A percentile compares a stretch with the other conserved stretches of the same genome.
Conservation (phyloP, 2,113 vertebrate genomes). For the Amazona guildingii region DNA sequence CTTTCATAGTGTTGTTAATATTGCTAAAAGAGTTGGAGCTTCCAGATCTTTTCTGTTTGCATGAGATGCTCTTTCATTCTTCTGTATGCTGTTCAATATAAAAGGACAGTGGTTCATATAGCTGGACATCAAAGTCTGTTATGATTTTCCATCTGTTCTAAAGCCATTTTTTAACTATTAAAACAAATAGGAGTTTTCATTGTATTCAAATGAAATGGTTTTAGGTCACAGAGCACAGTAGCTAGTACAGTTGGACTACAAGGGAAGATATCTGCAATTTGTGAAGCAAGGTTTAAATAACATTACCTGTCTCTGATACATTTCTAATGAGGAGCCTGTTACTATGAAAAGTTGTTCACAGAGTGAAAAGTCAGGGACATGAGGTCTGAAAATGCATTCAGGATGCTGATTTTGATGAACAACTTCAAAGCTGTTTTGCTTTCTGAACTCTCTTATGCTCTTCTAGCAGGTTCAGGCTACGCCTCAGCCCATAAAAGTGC, state of each 20-base stretch:
- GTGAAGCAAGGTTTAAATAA: not conserved
- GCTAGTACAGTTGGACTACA: not conserved
- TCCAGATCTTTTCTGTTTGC: not conserved
- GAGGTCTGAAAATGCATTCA: not conserved
- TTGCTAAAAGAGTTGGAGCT: not conserved
- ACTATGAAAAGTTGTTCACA: not conserved
- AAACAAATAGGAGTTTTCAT: constrained; percentile 13
- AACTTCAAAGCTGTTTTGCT: not conserved
- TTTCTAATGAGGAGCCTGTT: not conserved
- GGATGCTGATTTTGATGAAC: not conserved
- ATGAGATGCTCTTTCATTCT: not conserved
- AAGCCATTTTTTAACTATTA: constrained; percentile 12
- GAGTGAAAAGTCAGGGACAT: not conserved
- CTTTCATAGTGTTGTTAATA: not conserved
- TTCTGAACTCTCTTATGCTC: constrained; percentile 66
- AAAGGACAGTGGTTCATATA: not conserved
- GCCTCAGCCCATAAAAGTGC: constrained; percentile 98
- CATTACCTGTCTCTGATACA: not conserved
- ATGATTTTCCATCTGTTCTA: not conserved
- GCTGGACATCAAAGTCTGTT: not conserved
- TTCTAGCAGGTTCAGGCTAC: constrained; percentile 93
- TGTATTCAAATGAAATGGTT: not conserved
- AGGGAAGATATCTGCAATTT: not conserved
- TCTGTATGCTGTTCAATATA: not conserved
- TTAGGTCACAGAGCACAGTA: not conserved